Base-by-base conservation (phyloP, 2,888 invertebrate species). In the Dryocosmus kuriphilus region DNA sequence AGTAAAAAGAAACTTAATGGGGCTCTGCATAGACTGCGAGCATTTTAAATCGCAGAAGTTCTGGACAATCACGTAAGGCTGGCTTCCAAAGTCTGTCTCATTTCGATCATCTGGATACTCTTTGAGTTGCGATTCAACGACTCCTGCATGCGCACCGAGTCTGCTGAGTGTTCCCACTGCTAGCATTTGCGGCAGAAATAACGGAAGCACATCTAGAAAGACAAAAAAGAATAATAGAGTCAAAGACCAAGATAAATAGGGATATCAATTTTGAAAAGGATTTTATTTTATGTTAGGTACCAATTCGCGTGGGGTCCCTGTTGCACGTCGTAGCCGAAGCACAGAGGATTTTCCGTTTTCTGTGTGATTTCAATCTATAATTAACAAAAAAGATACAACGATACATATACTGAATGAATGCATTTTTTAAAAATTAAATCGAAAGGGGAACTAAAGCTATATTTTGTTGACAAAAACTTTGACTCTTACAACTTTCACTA, bases 121-220 rank as follows among this genome's bases (percentile, higher is more conserved):
- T 96, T 96, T 6, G 95, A 95, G 91, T 94, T 96, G 84, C 97
- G 94, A 92, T 95, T 97, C 87, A 98, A 93, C 11, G 98, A 97
- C 90, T 95, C 95, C 93, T 98, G 98, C 85, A 94, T 93, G 83
- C 94, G 93, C 85, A 94, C 92, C 74, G 93, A 90, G 81, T 96
- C 96, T 71, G 93, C 92, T 1, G 94, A 92, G 92, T 98, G 98
- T 89, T 96, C 96, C 95, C 95, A 95, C 86, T 95, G 94, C 98
- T 99, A 99, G 92, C 99, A 99, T 75, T 94, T 95, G 77, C 97
- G 96, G 92, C 99, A 99, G 92, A 96, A 99, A 92, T 99, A 99
- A 83, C 95, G 95, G 82, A 90, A 91, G 76, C 91, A 91, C 19
- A 84, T 83, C 91, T 91, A 78, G 38, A 81, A 86, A 71, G n/a